Evolutionary conservation across 2,797 vertebrate genomes (phyloP).

Genomic region (Falco berigora): DNA sequence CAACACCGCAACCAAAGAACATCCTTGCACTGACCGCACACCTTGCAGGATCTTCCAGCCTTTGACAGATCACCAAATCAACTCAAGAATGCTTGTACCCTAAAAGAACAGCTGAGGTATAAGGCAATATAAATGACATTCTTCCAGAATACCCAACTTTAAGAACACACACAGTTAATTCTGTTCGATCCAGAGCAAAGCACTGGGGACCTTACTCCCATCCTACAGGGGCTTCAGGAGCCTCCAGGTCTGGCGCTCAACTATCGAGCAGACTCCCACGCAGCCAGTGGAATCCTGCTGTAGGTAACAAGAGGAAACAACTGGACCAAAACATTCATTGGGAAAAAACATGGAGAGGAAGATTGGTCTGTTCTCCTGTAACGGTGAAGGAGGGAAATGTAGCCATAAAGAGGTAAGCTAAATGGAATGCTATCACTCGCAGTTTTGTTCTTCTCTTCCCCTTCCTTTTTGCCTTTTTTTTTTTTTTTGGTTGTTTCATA

Average conservation of each 20-base stretch:
- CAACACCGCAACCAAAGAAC: background rate
- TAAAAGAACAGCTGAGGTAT: background rate
- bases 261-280: background rate
- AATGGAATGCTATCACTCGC: background rate
- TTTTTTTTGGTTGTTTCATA: background rate
- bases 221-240: background rate
- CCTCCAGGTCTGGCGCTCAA: background rate
- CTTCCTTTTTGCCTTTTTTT: no score
- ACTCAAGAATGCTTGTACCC: background rate
- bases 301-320: background rate
- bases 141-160: background rate
- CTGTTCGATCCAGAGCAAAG: background rate
- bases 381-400: background rate
- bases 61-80: background rate
- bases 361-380: background rate
- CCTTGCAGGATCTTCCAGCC: background rate
- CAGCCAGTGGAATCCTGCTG: background rate
- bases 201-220: background rate
- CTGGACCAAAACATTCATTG: background rate
- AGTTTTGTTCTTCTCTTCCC: background rate
- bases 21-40: background rate
- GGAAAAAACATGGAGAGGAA: background rate
- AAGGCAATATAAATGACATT: background rate
- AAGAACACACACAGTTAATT: background rate
- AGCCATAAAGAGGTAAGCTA: background rate